A percentile compares a stretch with the other conserved stretches of the same genome.
phyloP scores from a whole-genome alignment of 2,797 vertebrate species.

The Hirundo rustica region DNA sequence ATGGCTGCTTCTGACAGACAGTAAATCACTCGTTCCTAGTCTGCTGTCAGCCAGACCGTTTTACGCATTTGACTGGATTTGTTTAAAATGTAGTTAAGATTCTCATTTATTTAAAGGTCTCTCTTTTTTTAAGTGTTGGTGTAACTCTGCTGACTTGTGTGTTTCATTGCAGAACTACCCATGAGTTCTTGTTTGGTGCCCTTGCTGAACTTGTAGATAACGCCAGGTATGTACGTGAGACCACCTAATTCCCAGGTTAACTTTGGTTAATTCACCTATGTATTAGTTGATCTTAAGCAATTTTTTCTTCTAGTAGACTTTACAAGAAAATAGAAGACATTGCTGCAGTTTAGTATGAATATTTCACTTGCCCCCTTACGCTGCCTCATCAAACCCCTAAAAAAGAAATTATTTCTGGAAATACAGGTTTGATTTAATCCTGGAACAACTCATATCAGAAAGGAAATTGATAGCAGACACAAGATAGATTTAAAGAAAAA shows the following conservation, averaged over 20 bases:
- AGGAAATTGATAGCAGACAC: neutral
- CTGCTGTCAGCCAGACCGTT: neutral
- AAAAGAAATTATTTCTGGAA: neutral
- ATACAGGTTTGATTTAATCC: neutral
- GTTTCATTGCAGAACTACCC: constrained; percentile 90
- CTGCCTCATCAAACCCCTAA: neutral
- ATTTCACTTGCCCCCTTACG: neutral
- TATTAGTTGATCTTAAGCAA: neutral
- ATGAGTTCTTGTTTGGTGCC: constrained; percentile 98
- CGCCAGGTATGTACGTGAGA: constrained; percentile 86
- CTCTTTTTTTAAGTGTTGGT: neutral
- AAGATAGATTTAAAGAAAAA: neutral
- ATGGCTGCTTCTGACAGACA: neutral
- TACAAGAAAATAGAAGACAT: neutral
- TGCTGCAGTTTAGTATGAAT: neutral
- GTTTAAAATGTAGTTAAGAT: neutral
- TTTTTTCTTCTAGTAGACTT: neutral
- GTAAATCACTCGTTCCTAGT: neutral
- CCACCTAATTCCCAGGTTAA: neutral
- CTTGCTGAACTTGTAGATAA: constrained; percentile 98
- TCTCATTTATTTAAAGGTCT: neutral
- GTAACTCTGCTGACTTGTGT: constrained; percentile 49
- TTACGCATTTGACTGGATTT: neutral
- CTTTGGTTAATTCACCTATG: neutral
- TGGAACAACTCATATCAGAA: neutral